Evolutionary conservation across 2,797 vertebrate species (phyloP).

Genomic region (Gymnothorax reevesii): DNA sequence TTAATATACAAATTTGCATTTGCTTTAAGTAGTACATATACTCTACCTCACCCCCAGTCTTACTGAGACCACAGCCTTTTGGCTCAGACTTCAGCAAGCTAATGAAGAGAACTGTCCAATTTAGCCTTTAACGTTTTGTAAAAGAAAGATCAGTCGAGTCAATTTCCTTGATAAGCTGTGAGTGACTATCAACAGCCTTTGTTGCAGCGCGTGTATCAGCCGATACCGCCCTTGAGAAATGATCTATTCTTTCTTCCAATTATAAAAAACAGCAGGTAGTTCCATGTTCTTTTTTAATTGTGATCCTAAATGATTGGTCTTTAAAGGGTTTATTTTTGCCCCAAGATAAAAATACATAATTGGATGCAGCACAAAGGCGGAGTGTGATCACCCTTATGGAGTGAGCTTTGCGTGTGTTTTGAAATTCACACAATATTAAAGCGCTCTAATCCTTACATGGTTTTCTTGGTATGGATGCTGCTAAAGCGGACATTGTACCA

Average conservation of each 20-base stretch:
- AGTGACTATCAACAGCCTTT: not conserved
- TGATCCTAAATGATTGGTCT: not conserved
- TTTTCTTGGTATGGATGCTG: too few species aligned
- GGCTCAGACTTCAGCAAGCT: not conserved
- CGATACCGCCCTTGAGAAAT: not conserved
- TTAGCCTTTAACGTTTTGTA: not conserved
- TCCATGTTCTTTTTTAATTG: not conserved
- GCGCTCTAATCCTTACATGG: too few species aligned
- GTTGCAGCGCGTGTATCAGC: not conserved
- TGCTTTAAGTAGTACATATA: too few species aligned
- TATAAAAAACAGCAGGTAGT: not conserved
- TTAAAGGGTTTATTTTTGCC: not conserved
- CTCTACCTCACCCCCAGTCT: not conserved
- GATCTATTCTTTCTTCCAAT: not conserved
- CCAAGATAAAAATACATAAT: not conserved
- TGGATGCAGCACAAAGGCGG: not conserved
- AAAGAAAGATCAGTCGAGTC: not conserved
- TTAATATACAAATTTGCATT: too few species aligned
- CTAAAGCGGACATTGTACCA: too few species aligned
- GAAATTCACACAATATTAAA: too few species aligned
- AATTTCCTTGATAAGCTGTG: not conserved
- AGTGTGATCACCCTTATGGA: too few species aligned
- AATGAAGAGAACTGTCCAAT: not conserved
- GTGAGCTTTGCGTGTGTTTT: too few species aligned
- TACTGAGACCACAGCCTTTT: not conserved